Conservation (phyloP, 2,113 vertebrate species). For the Cettia cetti region DNA sequence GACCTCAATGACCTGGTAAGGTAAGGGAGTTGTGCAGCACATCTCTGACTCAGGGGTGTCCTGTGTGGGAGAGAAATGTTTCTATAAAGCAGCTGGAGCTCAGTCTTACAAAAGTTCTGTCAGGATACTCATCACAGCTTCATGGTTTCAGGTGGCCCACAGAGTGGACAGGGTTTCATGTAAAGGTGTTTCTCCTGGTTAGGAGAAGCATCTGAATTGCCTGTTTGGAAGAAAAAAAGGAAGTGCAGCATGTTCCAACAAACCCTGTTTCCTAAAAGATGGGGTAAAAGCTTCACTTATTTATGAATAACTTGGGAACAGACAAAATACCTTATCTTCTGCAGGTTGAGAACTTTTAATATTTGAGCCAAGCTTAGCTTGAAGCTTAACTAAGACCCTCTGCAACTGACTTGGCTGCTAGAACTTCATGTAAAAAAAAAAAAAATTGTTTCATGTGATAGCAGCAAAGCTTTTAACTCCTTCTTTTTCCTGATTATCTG, state of each 20-base stretch:
- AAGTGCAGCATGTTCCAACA: not conserved
- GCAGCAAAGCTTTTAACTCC: not conserved
- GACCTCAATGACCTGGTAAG: constrained; percentile 75
- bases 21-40: constrained; percentile 56
- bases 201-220: not conserved
- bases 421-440: not conserved
- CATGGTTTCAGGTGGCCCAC: not conserved
- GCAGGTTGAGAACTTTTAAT: not conserved
- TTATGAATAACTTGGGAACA: not conserved
- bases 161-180: not conserved
- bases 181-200: not conserved
- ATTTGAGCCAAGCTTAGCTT: not conserved
- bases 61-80: not conserved
- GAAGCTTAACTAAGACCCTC: not conserved
- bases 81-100: not conserved
- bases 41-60: not conserved
- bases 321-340: not conserved
- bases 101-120: not conserved
- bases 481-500: not conserved
- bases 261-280: not conserved
- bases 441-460: not conserved
- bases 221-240: not conserved
- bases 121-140: not conserved
- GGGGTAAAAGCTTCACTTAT: not conserved
- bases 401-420: not conserved